Conservation (phyloP, 2,797 vertebrate genomes). For the Crypturellus tataupa region DNA sequence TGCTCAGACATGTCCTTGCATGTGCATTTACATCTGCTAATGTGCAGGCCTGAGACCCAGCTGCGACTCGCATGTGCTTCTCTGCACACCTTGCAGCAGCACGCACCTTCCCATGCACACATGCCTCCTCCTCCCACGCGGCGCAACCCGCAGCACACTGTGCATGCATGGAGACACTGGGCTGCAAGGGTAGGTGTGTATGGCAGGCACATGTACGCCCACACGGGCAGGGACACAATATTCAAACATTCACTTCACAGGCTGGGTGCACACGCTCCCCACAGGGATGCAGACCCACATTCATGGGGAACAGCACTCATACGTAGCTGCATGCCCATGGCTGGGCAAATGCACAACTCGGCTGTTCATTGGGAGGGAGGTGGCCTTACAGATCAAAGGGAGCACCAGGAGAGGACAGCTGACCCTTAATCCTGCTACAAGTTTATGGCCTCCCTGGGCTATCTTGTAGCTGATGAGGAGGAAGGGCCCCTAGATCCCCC, state of each 20-base stretch:
- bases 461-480: neutral
- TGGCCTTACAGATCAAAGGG: conserved; percentile 7
- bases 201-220: neutral
- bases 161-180: neutral
- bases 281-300: conserved; percentile 42
- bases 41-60: neutral
- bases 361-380: neutral
- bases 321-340: conserved; percentile 28
- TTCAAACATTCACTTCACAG: conserved; percentile 31
- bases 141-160: neutral
- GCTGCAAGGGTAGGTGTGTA: neutral
- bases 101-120: neutral
- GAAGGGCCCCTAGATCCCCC: neutral
- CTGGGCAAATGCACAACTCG: neutral
- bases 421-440: neutral
- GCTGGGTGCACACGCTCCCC: neutral
- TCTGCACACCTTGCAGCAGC: neutral
- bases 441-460: neutral
- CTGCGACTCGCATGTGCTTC: rapidly evolving
- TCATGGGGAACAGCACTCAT: conserved; percentile 35
- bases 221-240: neutral
- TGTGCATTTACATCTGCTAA: neutral
- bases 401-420: neutral
- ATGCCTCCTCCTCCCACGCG: conserved; percentile 16
- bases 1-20: rapidly evolving